Evolutionary conservation across 1,140 invertebrate species (phyloP).

Genomic region (Anastatus disparis): DNA sequence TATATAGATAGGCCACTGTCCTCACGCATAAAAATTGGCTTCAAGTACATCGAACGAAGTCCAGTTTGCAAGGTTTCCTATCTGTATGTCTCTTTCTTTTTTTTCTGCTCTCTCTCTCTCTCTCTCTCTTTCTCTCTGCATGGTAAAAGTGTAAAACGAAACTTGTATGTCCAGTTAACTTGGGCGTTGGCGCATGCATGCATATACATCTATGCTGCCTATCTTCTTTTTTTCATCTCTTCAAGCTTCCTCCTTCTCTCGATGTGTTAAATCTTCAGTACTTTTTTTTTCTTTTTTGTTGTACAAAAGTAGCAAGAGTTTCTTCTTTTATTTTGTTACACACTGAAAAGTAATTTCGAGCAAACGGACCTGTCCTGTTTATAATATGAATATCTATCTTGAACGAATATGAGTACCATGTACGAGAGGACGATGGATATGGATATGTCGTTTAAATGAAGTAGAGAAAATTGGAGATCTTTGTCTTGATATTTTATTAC

Average conservation of each 20-base stretch:
- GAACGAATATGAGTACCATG: background rate
- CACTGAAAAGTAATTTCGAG: constrained; percentile 24
- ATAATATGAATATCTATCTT: background rate
- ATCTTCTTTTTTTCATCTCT: too few species aligned
- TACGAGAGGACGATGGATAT: too few species aligned
- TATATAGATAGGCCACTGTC: background rate
- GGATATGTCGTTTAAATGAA: too few species aligned
- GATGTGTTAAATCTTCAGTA: constrained; percentile 48
- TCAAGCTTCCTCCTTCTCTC: too few species aligned
- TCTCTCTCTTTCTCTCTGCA: constrained; percentile 1
- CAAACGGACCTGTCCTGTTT: background rate
- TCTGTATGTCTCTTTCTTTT: too few species aligned
- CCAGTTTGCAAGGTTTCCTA: background rate
- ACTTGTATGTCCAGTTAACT: constrained; percentile 52
- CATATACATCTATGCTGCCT: constrained; percentile 5
- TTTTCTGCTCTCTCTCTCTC: background rate
- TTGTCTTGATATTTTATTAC: too few species aligned
- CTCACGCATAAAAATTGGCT: background rate
- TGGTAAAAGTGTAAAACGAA: constrained; percentile 34
- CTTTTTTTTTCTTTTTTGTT: constrained; percentile 43
- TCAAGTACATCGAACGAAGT: background rate
- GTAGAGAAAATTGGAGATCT: too few species aligned
- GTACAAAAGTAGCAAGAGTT: background rate
- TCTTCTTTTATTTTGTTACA: too few species aligned
- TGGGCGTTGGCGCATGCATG: constrained; percentile 45